These are phyloP conservation scores for Hesperophylax magnus DNA, from an alignment of 1,140 invertebrate genomes.

Conservation along the genomic window DNA sequence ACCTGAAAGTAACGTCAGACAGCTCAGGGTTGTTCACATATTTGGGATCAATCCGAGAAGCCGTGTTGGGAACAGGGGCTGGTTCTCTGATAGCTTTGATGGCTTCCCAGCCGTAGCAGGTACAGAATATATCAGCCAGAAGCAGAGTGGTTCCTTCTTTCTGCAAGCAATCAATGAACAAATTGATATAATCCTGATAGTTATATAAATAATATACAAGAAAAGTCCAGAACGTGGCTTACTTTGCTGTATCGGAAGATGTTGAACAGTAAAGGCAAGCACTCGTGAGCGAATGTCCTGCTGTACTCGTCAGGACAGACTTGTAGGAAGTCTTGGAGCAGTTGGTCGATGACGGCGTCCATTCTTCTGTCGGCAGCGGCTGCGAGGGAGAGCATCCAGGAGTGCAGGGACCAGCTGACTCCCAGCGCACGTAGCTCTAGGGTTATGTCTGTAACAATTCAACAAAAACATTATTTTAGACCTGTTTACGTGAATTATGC, in stretches of 20 bases:
- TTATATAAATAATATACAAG: background rate
- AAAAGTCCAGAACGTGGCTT: conserved; percentile 54
- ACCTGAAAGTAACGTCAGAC: conserved; percentile 90
- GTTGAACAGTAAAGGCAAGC: conserved; percentile 89
- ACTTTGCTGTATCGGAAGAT: conserved; percentile 93
- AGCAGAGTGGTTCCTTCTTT: conserved; percentile 91
- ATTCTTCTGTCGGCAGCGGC: conserved; percentile 87
- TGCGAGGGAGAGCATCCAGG: conserved; percentile 91
- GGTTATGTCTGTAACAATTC: conserved; percentile 79
- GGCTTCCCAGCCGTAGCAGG: conserved; percentile 89
- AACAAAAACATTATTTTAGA: too few relatives aligned
- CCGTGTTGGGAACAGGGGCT: conserved; percentile 71
- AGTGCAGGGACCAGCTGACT: conserved; percentile 91
- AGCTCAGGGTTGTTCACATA: conserved; percentile 94
- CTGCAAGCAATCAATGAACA: conserved; percentile 66
- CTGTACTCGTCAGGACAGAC: conserved; percentile 89
- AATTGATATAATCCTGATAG: background rate
- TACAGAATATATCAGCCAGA: conserved; percentile 90
- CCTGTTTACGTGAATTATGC: too few relatives aligned
- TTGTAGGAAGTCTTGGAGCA: conserved; percentile 91
- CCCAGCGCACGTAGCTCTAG: conserved; percentile 86
- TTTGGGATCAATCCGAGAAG: conserved; percentile 87
- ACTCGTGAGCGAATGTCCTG: conserved; percentile 90
- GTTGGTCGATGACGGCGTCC: conserved; percentile 90
- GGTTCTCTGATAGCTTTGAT: conserved; percentile 85